Evolutionary conservation across 2,797 vertebrate species (phyloP).

Genomic region (Nyctalus aviator): DNA sequence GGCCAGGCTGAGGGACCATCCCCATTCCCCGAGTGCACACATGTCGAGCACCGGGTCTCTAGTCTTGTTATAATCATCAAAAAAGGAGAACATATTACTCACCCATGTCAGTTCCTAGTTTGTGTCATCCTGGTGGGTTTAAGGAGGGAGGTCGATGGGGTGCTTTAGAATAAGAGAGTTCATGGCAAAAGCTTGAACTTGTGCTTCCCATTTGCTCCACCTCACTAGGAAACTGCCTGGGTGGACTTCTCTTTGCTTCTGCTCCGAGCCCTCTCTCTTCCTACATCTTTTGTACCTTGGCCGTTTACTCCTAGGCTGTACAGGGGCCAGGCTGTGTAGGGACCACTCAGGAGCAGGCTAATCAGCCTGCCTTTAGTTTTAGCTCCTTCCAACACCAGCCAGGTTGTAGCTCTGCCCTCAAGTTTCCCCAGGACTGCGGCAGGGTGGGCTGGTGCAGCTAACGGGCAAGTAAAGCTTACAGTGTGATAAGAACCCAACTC

Average conservation of each 20-base stretch:
- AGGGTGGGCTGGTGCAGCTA: background rate
- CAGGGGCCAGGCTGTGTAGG: background rate
- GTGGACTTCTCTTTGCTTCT: background rate
- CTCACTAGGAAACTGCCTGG: background rate
- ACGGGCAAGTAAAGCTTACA: background rate
- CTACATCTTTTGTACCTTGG: background rate
- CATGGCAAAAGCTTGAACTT: background rate
- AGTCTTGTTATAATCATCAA: background rate
- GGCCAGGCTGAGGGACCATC: no score
- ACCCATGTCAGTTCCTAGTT: background rate
- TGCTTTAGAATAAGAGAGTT: background rate
- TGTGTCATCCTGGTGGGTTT: background rate
- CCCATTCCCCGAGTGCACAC: no score
- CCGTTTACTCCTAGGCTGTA: background rate
- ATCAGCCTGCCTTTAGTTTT: background rate
- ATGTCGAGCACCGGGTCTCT: no score
- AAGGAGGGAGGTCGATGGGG: background rate
- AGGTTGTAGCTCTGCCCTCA: background rate
- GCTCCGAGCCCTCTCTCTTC: background rate
- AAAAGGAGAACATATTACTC: background rate
- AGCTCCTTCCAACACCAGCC: background rate
- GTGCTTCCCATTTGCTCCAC: background rate
- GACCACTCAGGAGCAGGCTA: background rate
- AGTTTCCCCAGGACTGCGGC: background rate
- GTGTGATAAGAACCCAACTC: background rate